These are phyloP conservation scores for Rostratula benghalensis DNA, from an alignment of 2,113 vertebrate species.

Conservation along the genomic window DNA sequence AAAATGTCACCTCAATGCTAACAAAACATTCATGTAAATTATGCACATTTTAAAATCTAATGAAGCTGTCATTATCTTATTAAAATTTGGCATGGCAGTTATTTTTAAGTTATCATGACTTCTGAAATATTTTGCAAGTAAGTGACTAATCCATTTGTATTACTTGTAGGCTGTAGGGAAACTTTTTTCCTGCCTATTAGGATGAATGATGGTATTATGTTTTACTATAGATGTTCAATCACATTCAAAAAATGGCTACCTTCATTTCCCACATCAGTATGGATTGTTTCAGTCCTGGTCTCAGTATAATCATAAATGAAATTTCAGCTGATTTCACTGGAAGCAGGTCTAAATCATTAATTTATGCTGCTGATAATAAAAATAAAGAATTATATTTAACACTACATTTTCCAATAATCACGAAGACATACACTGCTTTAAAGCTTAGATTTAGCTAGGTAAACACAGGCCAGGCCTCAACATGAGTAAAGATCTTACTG, in stretches of 20 bases:
- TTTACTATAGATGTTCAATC: neutral
- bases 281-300: neutral
- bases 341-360: neutral
- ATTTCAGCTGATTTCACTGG: neutral
- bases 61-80: constrained; percentile 34
- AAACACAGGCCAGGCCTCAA: neutral
- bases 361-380: neutral
- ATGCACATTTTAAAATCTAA: constrained; percentile 52
- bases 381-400: neutral
- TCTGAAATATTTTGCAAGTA: constrained; percentile 25
- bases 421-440: neutral
- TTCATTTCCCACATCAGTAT: neutral
- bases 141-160: constrained; percentile 9
- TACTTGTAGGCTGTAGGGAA: neutral
- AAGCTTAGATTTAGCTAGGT: neutral
- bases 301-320: neutral
- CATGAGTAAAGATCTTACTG: neutral
- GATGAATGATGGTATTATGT: neutral
- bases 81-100: constrained; percentile 25
- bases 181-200: neutral
- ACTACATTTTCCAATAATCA: neutral
- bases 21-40: constrained; percentile 24
- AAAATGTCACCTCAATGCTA: constrained; percentile 33
- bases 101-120: constrained; percentile 9
- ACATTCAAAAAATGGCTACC: neutral